These are phyloP conservation scores for Smutsia gigantea DNA, from an alignment of 2,797 vertebrate species.

Conservation along the genomic window DNA sequence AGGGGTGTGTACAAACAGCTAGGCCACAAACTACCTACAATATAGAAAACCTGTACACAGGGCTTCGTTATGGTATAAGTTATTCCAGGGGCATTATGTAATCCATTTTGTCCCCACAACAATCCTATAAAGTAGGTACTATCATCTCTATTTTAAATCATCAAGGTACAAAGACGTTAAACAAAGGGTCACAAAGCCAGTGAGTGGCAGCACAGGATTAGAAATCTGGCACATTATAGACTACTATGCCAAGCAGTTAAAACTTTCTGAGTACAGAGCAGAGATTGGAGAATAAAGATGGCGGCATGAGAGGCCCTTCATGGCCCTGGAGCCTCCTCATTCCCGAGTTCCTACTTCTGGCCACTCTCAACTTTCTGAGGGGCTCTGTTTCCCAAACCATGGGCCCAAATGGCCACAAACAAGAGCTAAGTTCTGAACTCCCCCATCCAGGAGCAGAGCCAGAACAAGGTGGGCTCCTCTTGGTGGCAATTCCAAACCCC, in stretches of 20 bases:
- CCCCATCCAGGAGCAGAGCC: background rate
- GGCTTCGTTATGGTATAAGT: background rate
- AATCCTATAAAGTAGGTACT: background rate
- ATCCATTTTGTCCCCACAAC: background rate
- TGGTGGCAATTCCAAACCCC: background rate
- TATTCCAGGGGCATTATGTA: background rate
- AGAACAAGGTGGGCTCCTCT: rapidly evolving
- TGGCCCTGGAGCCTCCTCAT: background rate
- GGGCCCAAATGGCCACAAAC: background rate
- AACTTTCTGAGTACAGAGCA: too few species aligned
- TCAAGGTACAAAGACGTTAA: background rate
- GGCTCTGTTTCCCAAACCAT: background rate
- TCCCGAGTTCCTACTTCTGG: background rate
- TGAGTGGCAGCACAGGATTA: background rate
- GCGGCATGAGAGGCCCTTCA: too few species aligned
- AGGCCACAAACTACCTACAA: background rate
- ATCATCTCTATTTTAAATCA: background rate
- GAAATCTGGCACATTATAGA: background rate
- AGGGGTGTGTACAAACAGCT: background rate
- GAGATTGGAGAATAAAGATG: too few species aligned
- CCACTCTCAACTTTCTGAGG: background rate
- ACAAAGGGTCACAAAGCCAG: background rate
- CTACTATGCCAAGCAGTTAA: background rate
- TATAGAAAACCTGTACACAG: background rate
- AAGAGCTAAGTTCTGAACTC: background rate